Conservation (phyloP, 2,888 invertebrate species). For the Glaucopsyche alexis region DNA sequence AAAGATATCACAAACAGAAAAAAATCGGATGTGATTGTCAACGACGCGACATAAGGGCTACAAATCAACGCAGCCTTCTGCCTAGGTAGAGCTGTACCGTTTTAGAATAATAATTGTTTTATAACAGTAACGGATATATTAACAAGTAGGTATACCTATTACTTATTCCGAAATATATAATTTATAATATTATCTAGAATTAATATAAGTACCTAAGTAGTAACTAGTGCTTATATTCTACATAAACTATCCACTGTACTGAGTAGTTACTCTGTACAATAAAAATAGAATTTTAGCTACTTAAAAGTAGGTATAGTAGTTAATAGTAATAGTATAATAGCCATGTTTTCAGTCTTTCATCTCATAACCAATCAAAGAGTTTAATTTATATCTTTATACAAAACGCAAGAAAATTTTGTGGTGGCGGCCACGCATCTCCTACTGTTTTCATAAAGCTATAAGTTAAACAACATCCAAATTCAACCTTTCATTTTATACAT, state of each 20-base stretch:
- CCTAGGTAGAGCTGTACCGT: conserved; percentile 34
- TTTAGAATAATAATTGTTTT: background rate
- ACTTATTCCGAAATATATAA: too few species aligned
- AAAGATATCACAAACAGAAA: conserved; percentile 33
- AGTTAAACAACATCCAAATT: conserved; percentile 40
- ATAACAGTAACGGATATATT: background rate
- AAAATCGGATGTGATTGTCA: conserved; percentile 28
- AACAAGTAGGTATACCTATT: background rate
- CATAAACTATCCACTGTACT: too few species aligned
- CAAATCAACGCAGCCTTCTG: conserved; percentile 48
- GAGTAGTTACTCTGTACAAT: too few species aligned
- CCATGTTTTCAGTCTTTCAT: conserved; percentile 1
- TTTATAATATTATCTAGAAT: too few species aligned
- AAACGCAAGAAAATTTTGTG: conserved; percentile 57
- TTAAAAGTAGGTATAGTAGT: conserved; percentile 29
- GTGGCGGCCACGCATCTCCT: conserved; percentile 70
- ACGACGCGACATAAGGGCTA: conserved; percentile 51
- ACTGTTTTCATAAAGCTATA: conserved; percentile 53
- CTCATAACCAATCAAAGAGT: background rate
- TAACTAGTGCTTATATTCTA: too few species aligned
- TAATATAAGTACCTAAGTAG: too few species aligned
- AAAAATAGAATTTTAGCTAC: background rate
- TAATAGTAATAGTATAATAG: too few species aligned
- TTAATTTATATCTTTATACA: conserved; percentile 41
- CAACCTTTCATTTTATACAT: conserved; percentile 29